Conservation (phyloP, 2,888 invertebrate genomes). For the Nineta flava region DNA sequence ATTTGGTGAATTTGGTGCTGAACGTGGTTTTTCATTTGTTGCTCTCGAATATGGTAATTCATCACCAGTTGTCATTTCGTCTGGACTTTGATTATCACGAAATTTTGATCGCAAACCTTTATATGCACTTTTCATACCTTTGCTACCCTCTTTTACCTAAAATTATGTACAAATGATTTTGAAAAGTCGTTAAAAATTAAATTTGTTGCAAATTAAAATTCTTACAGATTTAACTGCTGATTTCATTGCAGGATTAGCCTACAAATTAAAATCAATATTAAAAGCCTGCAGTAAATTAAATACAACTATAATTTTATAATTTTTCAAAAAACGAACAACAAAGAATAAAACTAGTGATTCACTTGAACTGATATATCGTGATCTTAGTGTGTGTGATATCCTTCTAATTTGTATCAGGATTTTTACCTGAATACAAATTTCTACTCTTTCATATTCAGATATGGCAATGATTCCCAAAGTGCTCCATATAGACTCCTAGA, state of each 20-base stretch:
- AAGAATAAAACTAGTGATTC: too few species aligned
- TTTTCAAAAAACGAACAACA: too few species aligned
- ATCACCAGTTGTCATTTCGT: constrained; percentile 16
- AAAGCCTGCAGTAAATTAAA: neutral
- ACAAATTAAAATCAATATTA: constrained; percentile 28
- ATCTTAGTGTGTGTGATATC: too few species aligned
- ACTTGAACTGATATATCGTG: too few species aligned
- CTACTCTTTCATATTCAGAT: too few species aligned
- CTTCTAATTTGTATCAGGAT: too few species aligned
- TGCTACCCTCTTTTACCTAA: constrained; percentile 56
- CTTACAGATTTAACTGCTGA: constrained; percentile 89
- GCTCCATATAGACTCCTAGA: too few species aligned
- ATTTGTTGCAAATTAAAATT: constrained; percentile 18
- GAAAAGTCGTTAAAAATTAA: neutral
- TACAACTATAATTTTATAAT: too few species aligned
- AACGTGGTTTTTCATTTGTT: constrained; percentile 31
- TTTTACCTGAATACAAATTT: too few species aligned
- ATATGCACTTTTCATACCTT: constrained; percentile 61
- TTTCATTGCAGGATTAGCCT: constrained; percentile 90
- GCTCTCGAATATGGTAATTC: constrained; percentile 14
- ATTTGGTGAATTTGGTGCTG: constrained; percentile 51
- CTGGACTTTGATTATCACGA: constrained; percentile 26
- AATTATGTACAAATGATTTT: constrained; percentile 8
- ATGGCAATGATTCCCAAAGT: too few species aligned
- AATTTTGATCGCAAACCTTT: constrained; percentile 56